Base-by-base conservation (phyloP, 1,140 invertebrate genomes). In the Drosophila truncata region DNA sequence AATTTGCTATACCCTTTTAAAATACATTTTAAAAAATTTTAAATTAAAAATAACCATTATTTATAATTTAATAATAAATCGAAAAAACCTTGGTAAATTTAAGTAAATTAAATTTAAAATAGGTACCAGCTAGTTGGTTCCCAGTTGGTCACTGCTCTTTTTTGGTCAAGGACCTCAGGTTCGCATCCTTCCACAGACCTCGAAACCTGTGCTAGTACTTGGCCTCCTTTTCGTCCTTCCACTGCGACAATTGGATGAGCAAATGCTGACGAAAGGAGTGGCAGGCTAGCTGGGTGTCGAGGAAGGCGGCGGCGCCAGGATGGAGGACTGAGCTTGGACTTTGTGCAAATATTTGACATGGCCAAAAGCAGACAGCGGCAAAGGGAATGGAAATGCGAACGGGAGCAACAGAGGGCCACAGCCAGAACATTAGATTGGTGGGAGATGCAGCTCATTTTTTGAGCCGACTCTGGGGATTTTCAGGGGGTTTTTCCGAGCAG, bases 301-400 rank as follows among this genome's bases (percentile, higher is more conserved):
- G 35, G 6, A 33, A 44, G 16, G 44, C 3, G 37, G 8, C 3
- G 37, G 4, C 41, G 39, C 25, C 25, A 59, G 59, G 60, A 57
- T 47, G 61, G 27, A 52, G 35, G 31, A 47, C 25, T 50, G 18
- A 60, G 66, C 71, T 73, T 41, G 82, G 82, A 85, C 82, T 78
- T 86, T 86, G 82, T 81, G 64, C 82, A 85, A 85, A 85, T 85
- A 85, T 85, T 85, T 86, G 82, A 86, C 78, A 85, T 78, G 82
- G 78, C 70, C 82, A 75, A 72, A 79, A 82, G 66, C 69, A 67
- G 71, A 72, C 29, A 61, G 76, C 42, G 37, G 65, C 60, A 35
- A 67, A 41, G 46, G 42, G 37, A 49, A 42, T 27, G 25, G 39
- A 29, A 35, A 54, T 35, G 50, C 31, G 9, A 35, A 54, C 31